Base-by-base conservation (phyloP, 1,140 invertebrate genomes). In the Aphaenogaster rudis region DNA sequence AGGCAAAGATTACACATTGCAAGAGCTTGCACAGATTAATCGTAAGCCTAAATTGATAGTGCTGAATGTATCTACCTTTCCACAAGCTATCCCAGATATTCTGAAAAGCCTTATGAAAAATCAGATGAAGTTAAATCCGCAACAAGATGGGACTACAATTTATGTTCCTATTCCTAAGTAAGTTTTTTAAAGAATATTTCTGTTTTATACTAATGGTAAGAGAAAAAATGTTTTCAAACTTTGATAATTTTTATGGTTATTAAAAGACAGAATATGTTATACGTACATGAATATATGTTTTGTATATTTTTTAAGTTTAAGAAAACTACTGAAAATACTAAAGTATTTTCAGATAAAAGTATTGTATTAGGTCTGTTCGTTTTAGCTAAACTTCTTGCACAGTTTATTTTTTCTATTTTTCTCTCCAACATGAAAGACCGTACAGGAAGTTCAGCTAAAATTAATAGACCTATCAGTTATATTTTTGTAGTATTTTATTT, bases 111-210 rank as follows among this genome's bases (percentile, higher is more conserved):
- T 99, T 42, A 91, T 95, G 42, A 96, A 96, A 61, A 98, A 98
- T 87, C 98, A 98, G 69, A 97, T 99, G 96, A 99, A 99, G 94
- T 95, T 99, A 42, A 99, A 98, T 96, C 98, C 99, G 0, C 98
- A 99, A 94, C 98, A 99, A 95, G 99, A 99, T 94, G 98, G 98
- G 50, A 99, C 98, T 17, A 98, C 97, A 1, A 94, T 99, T 63
- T 99, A 97, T 95, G 96, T 99, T 77, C 97, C 98, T 50, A 96
- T 99, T 88, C 98, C 98, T 13, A 99, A 98, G 97, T 98, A 96
- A 96, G 95, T 93, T 78, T 61, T 67, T 21, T 39, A 0, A 39
- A 4, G 17, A 67, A 63, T 63, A 63, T 66, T 86, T 69, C n/a
- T 85, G 80, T 88, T 74, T 88, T 81, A 76, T 74, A 28, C 28